Evolutionary conservation across 2,797 vertebrate species (phyloP), one percentile per base, ranked within the genome.

Genomic region (Chaetophractus vellerosus): DNA sequence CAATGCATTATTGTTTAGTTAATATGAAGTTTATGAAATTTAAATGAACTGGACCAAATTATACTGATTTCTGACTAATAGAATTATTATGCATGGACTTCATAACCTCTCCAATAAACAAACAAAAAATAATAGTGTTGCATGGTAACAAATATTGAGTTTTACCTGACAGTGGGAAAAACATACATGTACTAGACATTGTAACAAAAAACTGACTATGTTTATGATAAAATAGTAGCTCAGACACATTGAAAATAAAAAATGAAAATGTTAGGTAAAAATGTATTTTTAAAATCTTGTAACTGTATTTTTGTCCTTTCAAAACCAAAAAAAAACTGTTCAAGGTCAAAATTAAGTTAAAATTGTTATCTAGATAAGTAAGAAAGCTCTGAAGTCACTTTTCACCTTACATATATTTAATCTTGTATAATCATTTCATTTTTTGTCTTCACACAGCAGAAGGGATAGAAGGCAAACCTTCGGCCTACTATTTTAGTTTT

Each of bases 271-370:
- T 26, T 57, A 81, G 21, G 18, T 45, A 80, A 36, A 82, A 31
- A 64, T 21, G 36, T 28, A 28, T 79, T 72, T 89, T 16, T 9
- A 33, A 88, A 52, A n/a, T 59, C 11, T 75, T 45, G 8, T 45
- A 45, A 45, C 45, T 55, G 36, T 72, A 71, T 45, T 7, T 24
- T 48, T 76, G 6, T 48, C 28, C 36, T 75, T 75, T 95, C 69
- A 61, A n/a, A 45, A 72, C 7, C 63, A 93, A 45, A 45, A 45
- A 45, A 79, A 33, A 83, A 63, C 9, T 38, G 78, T 64, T 79
- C 19, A 59, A 79, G 50, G 9, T 80, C 7, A 79, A 71, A 89
- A 83, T 84, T 78, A 83, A 89, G 78, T 84, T 78, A 59, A 88
- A 38, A 72, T 12, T 72, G 19, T 26, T 83, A 57, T 38, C 45